Base-by-base conservation (phyloP, 2,888 invertebrate species). In the Morpho achilles region DNA sequence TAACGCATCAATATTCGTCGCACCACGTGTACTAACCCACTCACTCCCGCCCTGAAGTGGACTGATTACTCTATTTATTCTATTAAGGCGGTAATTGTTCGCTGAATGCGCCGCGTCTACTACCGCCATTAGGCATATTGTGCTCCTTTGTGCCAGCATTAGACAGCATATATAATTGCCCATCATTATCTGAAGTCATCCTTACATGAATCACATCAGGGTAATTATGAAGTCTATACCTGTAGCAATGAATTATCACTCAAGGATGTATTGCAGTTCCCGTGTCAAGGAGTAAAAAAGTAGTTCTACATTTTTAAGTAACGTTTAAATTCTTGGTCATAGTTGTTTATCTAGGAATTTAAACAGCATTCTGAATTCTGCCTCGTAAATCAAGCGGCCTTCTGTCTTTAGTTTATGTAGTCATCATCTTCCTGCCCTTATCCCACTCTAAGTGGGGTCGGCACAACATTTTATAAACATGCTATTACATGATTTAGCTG, bases 1-100 rank as follows among this genome's bases (percentile, higher is more conserved):
- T 47, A 22, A 23, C 59, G 66, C 77, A 74, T 67, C 46, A 10
- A 42, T 51, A 55, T 59, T 40, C 10, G 56, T 53, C 72, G 74
- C 60, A 68, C 54, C 62, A 47, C 41, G 53, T 53, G 54, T 68
- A 55, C 63, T 62, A 73, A 71, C 74, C 76, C 77, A 70, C 74
- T 72, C 73, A 60, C 55, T 62, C 62, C 70, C 61, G 64, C 68
- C 67, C 76, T 82, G 87, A 86, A 89, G 87, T 86, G 84, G 79
- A 73, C 81, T 89, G 87, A 90, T 89, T 88, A 88, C 86, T 80
- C 87, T 81, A 87, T 87, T 89, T 89, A 89, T 88, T 89, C 86
- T 87, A 89, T 90, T 88, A 89, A 76, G 77, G 75, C 74, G 68
- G 83, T 86, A 84, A 89, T 89, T 88, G 89, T 84, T 76, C 73